Evolutionary conservation across 1,140 invertebrate species (phyloP), one percentile per base, ranked within the genome.

Genomic region (Drosophila ambigua): DNA sequence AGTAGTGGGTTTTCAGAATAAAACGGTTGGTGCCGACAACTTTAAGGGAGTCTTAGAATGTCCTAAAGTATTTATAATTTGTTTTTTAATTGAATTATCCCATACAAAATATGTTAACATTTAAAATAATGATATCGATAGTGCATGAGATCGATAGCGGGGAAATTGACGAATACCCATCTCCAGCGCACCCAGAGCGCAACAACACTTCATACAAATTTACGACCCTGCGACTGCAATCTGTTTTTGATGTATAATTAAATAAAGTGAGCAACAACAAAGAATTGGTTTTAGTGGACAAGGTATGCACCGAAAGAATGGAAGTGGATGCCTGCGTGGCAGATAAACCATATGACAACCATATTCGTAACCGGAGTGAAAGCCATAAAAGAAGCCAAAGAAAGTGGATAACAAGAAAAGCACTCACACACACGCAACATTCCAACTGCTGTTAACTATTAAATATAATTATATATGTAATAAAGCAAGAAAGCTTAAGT

Each of bases 391-490:
- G 50, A 68, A 68, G 65, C 65, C 65, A 65, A 63, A 63, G 71
- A 73, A 73, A 72, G 68, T 63, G 16, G 23, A 59, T 41, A 41
- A 23, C 67, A 72, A 53, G 24, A 15, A 26, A 15, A 41, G 4
- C 35, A 48, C 35, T 31, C 44, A 71, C 45, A 31, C 46, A 39
- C 46, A 50, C 16, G 35, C 35, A 39, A 39, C 35, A 39, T 11
- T 39, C 26, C 26, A 13, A 13, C 41, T 45, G 49, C 23, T 46
- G 51, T 16, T 72, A 53, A 50, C 24, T 50, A 26, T 63, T 69
- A 4, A 72, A 72, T 55, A 50, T 53, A 72, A 72, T 72, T 72
- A 72, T 72, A 72, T 72, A 61, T 61, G 28, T 58, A 15, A 62
- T 46, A 63, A 62, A 20, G 23, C 16, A 31, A 28, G 41, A 13